Evolutionary conservation across 2,113 vertebrate genomes (phyloP), one percentile per base, ranked within the genome.

Genomic region (Nestor notabilis): DNA sequence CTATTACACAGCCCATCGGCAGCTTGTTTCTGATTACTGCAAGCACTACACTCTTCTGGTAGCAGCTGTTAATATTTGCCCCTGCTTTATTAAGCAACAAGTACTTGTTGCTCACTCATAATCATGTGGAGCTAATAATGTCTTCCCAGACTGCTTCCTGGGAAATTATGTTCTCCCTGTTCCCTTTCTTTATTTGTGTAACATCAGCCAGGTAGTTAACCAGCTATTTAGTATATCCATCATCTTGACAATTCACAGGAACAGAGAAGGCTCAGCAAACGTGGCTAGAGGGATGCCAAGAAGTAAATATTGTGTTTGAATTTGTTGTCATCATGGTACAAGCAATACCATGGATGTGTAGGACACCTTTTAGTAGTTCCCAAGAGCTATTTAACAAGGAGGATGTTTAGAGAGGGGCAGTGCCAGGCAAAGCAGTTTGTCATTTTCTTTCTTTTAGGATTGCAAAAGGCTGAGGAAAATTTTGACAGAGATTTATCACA

Each of bases 21-120:
- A 87, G 39, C 87, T 92, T 74, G 27, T 76, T 95, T 53, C 64
- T 86, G 71, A 64, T 97, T 79, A 79, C 25, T 78, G 50, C 35
- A 91, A 91, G 64, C 77, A 44, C 6, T 52, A 43, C 5, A 6
- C 52, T 78, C 49, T 39, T 58, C 87, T 90, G 80, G 53, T 68
- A 94, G 46, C 79, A 95, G 53, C 41, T 93, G 47, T 80, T 90
- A 96, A 74, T 97, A 94, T 84, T 76, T 95, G 50, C 52, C 82
- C 81, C 77, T 91, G 71, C 63, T 93, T 97, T 94, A 95, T 94
- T 96, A 95, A 28, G 43, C 72, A 96, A 89, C 92, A 96, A 95
- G 70, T 95, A 71, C 71, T 70, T 76, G 75, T 78, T 87, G 52
- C 76, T 97, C 10, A 5, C 55, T 56, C 20, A 7, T 72, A 93